Conservation (phyloP, 2,113 vertebrate species). For the Notothenia rossii region DNA sequence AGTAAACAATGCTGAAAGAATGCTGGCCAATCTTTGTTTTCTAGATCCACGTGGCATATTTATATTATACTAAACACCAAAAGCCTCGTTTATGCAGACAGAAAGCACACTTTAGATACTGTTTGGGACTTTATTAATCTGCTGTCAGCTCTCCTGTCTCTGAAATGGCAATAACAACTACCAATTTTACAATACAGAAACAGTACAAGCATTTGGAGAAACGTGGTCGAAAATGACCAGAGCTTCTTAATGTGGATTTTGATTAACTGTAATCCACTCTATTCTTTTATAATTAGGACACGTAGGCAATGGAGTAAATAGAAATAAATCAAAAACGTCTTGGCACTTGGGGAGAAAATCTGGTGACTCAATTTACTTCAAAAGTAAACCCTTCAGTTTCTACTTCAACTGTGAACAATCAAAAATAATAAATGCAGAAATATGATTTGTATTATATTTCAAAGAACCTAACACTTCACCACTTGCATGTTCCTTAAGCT, state of each 20-base stretch:
- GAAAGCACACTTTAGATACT: not conserved
- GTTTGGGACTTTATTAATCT: not conserved
- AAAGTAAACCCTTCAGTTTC: not conserved
- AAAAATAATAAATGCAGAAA: slow-evolving; percentile 1
- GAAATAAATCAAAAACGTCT: slow-evolving; percentile 52
- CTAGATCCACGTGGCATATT: slow-evolving; percentile 43
- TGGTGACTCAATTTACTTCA: not conserved
- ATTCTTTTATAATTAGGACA: slow-evolving; percentile 55
- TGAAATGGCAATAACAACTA: not conserved
- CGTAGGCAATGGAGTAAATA: slow-evolving; percentile 45
- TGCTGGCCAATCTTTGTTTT: slow-evolving; percentile 18
- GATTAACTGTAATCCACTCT: slow-evolving; percentile 61
- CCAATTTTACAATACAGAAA: slow-evolving; percentile 1
- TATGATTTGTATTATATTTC: not conserved
- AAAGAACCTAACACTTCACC: not conserved
- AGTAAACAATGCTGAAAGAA: slow-evolving; percentile 15
- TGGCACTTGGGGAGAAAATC: slow-evolving; percentile 19
- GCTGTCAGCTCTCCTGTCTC: not conserved
- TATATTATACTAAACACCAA: slow-evolving; percentile 27
- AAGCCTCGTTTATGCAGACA: not conserved
- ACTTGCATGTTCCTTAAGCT: not conserved
- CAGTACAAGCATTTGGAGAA: slow-evolving; percentile 4
- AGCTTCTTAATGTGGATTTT: slow-evolving; percentile 55
- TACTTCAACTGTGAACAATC: not conserved
- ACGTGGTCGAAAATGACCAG: slow-evolving; percentile 1